Base-by-base conservation (phyloP, 2,113 vertebrate genomes). In the Macrotus californicus region DNA sequence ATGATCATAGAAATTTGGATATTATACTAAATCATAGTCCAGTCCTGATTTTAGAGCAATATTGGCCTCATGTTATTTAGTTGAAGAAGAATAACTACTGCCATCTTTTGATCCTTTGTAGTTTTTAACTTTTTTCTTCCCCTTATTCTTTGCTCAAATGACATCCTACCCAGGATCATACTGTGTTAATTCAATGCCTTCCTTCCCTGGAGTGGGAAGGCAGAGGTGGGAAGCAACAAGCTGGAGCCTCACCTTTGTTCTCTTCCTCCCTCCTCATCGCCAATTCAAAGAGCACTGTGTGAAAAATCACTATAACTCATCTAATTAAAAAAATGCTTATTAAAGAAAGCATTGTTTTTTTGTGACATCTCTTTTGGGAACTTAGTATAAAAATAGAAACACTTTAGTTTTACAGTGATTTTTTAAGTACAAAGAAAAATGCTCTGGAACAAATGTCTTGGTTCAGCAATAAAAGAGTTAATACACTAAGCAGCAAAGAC, bases 381-480 rank as follows among this genome's bases (percentile, higher is more conserved):
- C 43, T 76, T 92, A 34, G 64, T 79, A 59, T 93, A 79, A 85
- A 92, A 94, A 93, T 56, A 64, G 73, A 84, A 89, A 75, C 39
- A 41, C 85, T 69, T 87, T 79, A 10, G 19, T 75, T 94, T 56
- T 69, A 36, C 70, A 61, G 81, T 95, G 94, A 82, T 94, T 90
- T 96, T 96, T 85, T 95, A 93, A 87, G 50, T 97, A 95, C 93
- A 97, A 97, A 96, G 96, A 79, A 93, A 94, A 96, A 95, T 59
- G 69, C 81, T 94, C 16, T 86, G 87, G 67, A 84, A 82, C 89
- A 36, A 56, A 34, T 93, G 72, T 87, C 81, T 81, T 72, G 86
- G 84, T 94, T 96, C 97, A 97, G 97, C 97, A 97, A 52, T 96
- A 93, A 94, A 98, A 97, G 98, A 97, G 98, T 98, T 98, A 98